phyloP scores from a whole-genome alignment of 2,113 vertebrate species.

The Dolichotis patagonum region DNA sequence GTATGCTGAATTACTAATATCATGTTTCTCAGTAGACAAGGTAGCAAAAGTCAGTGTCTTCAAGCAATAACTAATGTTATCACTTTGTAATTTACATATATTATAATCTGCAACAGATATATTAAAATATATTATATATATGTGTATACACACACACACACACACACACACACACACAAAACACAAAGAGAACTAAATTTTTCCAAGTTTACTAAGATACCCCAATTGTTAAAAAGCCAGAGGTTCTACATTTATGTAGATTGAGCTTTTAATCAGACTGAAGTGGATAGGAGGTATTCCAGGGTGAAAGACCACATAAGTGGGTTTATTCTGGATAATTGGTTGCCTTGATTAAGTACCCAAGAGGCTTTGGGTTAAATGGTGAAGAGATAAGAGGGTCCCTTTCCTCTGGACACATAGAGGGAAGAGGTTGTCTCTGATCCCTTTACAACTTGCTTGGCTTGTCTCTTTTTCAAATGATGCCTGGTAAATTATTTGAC shows the following conservation, averaged over 20 bases:
- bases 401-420: slow-evolving; percentile 34
- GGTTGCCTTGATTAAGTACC: slow-evolving; percentile 6
- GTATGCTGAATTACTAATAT: slow-evolving; percentile 28
- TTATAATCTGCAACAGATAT: not conserved
- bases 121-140: slow-evolving; percentile 38
- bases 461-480: slow-evolving; percentile 45
- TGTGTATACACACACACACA: no score
- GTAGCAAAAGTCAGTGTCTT: slow-evolving; percentile 12
- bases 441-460: not conserved
- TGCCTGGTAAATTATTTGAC: slow-evolving; percentile 52
- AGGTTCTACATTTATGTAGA: slow-evolving; percentile 50
- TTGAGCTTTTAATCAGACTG: slow-evolving; percentile 18
- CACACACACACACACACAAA: no score
- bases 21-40: not conserved
- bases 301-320: slow-evolving; percentile 40
- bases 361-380: slow-evolving; percentile 36
- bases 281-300: slow-evolving; percentile 40
- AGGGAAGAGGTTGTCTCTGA: slow-evolving; percentile 53
- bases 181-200: slow-evolving; percentile 49
- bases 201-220: slow-evolving; percentile 32
- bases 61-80: slow-evolving; percentile 25
- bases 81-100: slow-evolving; percentile 43
- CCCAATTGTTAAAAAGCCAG: slow-evolving; percentile 43
- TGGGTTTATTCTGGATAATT: slow-evolving; percentile 28
- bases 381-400: slow-evolving; percentile 48